Evolutionary conservation across 2,888 invertebrate genomes (phyloP), one percentile per base, ranked within the genome.

Genomic region (Campaea margaritaria): DNA sequence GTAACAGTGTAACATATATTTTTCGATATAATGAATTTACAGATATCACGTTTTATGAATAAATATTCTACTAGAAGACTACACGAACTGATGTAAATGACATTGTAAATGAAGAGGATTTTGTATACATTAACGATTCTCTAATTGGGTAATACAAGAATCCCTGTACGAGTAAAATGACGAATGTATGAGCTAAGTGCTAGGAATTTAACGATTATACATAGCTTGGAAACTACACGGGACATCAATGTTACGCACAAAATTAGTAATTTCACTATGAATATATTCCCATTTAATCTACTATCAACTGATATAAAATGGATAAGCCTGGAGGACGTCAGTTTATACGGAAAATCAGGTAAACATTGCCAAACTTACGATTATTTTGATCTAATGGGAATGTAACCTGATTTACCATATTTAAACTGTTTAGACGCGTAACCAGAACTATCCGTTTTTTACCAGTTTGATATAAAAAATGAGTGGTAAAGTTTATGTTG

Each of bases 1-100:
- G 55, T 75, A 89, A 91, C 87, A 85, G 81, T 84, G 83, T 89
- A 91, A 89, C 89, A 89, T 92, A 89, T 92, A 91, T 92, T 91
- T 53, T 84, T 84, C 82, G 83, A 85, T 83, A 86, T 78, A 83
- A 87, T 88, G 87, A 86, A 81, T 86, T 85, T 89, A 88, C 89
- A 91, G 79, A 86, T 88, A 90, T 88, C 86, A 90, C 86, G 79
- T 60, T 83, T 78, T 75, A 76, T 77, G 75, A 83, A 80, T 82
- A 83, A 75, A 80, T 83, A 81, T 59, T 74, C 78, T 82, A 85
- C 74, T 74, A 77, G 76, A 72, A 74, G 65, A 62, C 72, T 75
- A 73, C 70, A 70, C 74, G 70, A 73, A 61, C 66, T 74, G 63
- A 52, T 62, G 62, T 68, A 75, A 51, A 57, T 69, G 74, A 62